Evolutionary conservation across 1,140 invertebrate species (phyloP), one percentile per base, ranked within the genome.

Genomic region (Cylas formicarius): DNA sequence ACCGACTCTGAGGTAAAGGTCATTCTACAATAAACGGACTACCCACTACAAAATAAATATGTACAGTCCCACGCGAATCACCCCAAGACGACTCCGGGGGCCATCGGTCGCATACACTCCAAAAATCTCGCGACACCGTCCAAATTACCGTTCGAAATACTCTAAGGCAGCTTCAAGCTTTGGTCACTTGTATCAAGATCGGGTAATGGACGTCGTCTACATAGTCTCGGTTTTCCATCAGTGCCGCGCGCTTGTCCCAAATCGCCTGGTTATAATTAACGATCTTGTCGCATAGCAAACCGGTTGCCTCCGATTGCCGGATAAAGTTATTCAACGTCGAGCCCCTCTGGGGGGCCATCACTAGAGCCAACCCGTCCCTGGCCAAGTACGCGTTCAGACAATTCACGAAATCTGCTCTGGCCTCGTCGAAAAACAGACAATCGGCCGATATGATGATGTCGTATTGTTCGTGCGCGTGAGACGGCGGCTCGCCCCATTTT

Each of bases 351-450:
- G 86, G 86, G 7, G 86, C 86, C 76, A 87, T 86, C 10, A 88
- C 74, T 28, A 86, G 63, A 1, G 78, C 82, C 11, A 78, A 44
- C 1, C 86, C 84, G 48, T 74, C 66, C 14, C 71, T 67, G n/a
- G 76, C 71, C 43, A 90, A 57, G 58, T 76, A 75, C 35, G 73
- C 69, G 66, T 76, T 77, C 29, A 90, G 79, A 27, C 79, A 80
- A 33, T 77, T 72, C 17, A 85, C 77, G 11, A 90, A 67, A 52
- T 83, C 80, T 21, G 74, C 63, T 34, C 86, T 70, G 1, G 77
- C 78, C 29, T 87, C 84, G 61, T 89, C 85, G 67, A 89, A 90
- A 67, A 89, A 90, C 28, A 89, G 63, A 64, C 86, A 89, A 62
- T 87, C 85, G 6, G 86, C 84, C 55, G 81, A 84, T 1, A 88